Conservation (phyloP, 2,113 vertebrate species). For the Stegastes partitus region DNA sequence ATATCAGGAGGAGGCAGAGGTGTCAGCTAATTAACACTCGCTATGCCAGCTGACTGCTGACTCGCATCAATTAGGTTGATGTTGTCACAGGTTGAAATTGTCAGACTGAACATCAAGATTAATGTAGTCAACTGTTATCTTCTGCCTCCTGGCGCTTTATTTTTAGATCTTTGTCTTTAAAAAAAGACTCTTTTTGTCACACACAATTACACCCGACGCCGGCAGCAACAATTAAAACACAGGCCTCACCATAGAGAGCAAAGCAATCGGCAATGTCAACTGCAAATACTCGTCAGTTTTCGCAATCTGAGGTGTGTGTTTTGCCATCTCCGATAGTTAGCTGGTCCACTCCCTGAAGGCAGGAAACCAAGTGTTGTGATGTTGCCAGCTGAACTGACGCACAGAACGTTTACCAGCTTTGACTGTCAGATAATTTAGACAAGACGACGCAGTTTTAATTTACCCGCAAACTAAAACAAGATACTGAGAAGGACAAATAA, state of each 20-base stretch:
- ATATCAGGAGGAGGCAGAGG: too few relatives aligned
- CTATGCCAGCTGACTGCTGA: not conserved
- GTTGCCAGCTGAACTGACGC: not conserved
- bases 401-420: not conserved
- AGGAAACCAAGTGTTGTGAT: not conserved
- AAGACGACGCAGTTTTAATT: not conserved
- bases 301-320: slow-evolving; percentile 11
- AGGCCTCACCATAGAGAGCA: too few relatives aligned
- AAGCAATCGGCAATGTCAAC: too few relatives aligned
- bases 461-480: too few relatives aligned
- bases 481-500: too few relatives aligned
- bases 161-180: not conserved
- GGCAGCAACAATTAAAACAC: too few relatives aligned
- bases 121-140: not conserved
- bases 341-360: not conserved
- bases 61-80: not conserved
- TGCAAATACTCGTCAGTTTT: not conserved
- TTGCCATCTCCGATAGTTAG: not conserved
- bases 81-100: not conserved
- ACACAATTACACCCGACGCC: not conserved
- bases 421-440: too few relatives aligned
- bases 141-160: not conserved
- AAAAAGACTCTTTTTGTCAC: not conserved
- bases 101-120: not conserved
- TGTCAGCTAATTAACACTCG: not conserved